Percentiles rank a stretch among this genome's conserved stretches.
Conservation (phyloP, 2,888 invertebrate genomes). For the Dromius quadrimaculatus region DNA sequence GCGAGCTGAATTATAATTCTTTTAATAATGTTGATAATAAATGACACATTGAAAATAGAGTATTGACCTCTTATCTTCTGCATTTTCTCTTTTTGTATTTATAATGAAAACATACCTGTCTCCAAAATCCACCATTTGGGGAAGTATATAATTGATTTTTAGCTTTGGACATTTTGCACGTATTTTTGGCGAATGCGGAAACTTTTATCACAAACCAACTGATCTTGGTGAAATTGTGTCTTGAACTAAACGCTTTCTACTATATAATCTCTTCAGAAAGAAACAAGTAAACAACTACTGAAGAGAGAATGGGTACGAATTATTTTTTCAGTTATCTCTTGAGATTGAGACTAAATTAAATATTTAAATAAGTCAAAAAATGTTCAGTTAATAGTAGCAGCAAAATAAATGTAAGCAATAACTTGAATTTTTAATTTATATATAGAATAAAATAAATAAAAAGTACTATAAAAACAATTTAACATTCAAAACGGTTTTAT, state of each 20-base stretch:
- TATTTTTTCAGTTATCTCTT: not conserved
- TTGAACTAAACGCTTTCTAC: slow-evolving; percentile 45
- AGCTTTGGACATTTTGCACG: not conserved
- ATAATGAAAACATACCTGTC: slow-evolving; percentile 37
- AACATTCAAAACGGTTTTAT: no score
- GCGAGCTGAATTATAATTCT: no score
- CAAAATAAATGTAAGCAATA: not conserved
- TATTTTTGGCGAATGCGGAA: not conserved
- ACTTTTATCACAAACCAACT: no score
- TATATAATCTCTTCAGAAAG: not conserved
- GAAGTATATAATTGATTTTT: slow-evolving; percentile 20
- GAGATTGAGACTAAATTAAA: not conserved
- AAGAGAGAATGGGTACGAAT: not conserved
- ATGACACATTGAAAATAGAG: no score
- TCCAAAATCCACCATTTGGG: slow-evolving; percentile 40
- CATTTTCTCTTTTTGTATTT: not conserved
- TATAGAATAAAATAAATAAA: no score
- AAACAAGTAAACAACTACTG: not conserved
- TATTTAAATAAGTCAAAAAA: not conserved
- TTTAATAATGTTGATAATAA: no score
- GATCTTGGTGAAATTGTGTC: slow-evolving; percentile 32
- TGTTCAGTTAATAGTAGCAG: not conserved
- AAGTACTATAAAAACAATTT: no score
- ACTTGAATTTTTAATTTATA: no score
- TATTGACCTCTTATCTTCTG: not conserved